phyloP scores from a whole-genome alignment of 2,888 invertebrate genomes.

The Pachycephus smyrnensis region DNA sequence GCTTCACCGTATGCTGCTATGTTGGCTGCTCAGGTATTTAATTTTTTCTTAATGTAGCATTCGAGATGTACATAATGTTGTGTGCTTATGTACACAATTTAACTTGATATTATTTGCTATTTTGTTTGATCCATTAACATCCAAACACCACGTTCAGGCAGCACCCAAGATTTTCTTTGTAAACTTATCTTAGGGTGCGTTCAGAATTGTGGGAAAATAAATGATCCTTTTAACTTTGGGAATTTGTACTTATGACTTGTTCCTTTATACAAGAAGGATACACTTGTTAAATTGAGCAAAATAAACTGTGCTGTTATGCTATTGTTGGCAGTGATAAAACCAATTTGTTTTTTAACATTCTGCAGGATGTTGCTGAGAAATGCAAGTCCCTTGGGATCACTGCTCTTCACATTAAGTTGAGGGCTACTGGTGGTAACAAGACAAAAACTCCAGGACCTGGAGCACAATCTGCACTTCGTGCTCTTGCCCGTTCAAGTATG shows the following conservation, averaged over 20 bases:
- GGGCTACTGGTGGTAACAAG: conserved; percentile 99
- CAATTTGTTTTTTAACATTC: neutral
- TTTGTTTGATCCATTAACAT: neutral
- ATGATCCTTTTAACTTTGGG: conserved; percentile 34
- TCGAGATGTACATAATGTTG: neutral
- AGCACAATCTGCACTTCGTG: conserved; percentile 97
- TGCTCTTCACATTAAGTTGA: conserved; percentile 96
- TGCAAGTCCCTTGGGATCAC: conserved; percentile 98
- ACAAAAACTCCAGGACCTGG: conserved; percentile 99
- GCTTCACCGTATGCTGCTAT: conserved; percentile 99
- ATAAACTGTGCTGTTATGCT: neutral
- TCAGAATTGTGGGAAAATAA: conserved; percentile 56
- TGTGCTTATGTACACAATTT: neutral
- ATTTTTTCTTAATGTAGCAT: neutral
- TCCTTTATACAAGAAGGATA: neutral
- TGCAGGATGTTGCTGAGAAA: conserved; percentile 97
- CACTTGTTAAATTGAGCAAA: neutral
- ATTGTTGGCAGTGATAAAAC: conserved; percentile 22
- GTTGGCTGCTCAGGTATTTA: conserved; percentile 96
- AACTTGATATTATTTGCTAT: neutral
- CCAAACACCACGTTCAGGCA: conserved; percentile 51
- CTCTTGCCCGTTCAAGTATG: conserved; percentile 98
- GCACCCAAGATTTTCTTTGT: conserved; percentile 38
- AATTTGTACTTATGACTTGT: conserved; percentile 3
- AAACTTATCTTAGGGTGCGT: conserved; percentile 45